Conservation (phyloP, 2,888 invertebrate species). For the Steinernema scapterisci region DNA sequence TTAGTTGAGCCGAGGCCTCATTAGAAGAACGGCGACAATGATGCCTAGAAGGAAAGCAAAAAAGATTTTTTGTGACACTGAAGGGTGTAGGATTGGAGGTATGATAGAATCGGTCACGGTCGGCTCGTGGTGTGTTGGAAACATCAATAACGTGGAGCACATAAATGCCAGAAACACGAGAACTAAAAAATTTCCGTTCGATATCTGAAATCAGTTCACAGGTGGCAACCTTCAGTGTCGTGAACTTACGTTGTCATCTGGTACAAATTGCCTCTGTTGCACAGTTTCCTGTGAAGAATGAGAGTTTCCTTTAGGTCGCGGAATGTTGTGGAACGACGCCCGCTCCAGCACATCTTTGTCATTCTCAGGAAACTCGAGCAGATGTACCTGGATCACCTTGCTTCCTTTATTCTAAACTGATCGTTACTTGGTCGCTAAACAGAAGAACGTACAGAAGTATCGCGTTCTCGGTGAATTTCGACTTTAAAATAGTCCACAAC, state of each 20-base stretch:
- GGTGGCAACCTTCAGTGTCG: too few relatives aligned
- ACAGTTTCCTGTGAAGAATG: neutral
- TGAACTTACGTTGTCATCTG: neutral
- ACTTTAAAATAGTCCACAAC: constrained; percentile 22
- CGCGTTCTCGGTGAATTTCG: neutral
- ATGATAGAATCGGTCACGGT: neutral
- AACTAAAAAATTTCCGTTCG: neutral
- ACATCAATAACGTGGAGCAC: neutral
- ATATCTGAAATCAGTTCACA: constrained; percentile 2
- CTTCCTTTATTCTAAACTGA: neutral
- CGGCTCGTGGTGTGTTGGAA: constrained; percentile 7
- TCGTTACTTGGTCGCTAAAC: neutral
- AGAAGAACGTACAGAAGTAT: neutral
- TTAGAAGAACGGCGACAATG: constrained; percentile 11
- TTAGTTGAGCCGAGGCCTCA: neutral
- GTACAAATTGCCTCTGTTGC: neutral
- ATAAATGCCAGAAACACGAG: neutral
- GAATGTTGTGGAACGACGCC: constrained; percentile 5
- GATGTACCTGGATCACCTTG: neutral
- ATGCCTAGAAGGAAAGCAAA: constrained; percentile 6
- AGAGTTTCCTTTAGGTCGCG: neutral
- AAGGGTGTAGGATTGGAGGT: constrained; percentile 7
- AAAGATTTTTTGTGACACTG: constrained; percentile 14
- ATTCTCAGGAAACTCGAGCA: neutral
- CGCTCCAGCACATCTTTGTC: neutral